These are phyloP conservation scores for Haplochromis burtoni DNA, from an alignment of 2,113 vertebrate genomes.

Conservation along the genomic window DNA sequence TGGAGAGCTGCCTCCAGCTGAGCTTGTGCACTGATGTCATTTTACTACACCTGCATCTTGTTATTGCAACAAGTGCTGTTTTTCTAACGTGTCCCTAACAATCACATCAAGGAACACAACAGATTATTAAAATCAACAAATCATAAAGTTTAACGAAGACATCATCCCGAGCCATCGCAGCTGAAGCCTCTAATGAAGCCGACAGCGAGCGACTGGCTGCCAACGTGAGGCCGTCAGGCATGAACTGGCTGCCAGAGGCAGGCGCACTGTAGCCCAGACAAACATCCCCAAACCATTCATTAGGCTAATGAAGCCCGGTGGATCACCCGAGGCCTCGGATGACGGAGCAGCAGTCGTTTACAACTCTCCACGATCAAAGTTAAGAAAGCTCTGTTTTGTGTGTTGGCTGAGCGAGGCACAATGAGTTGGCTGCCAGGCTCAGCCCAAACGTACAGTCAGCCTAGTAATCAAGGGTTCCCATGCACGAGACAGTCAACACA, in stretches of 20 bases:
- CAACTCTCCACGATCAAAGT: slow-evolving; percentile 48
- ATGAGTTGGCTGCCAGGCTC: slow-evolving; percentile 1
- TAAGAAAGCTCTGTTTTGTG: neutral
- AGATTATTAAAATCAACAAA: slow-evolving; percentile 58
- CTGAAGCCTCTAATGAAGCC: slow-evolving; percentile 47
- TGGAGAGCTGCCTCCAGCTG: neutral
- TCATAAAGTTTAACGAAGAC: slow-evolving; percentile 47
- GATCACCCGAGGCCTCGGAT: slow-evolving; percentile 40
- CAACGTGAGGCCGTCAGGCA: slow-evolving; percentile 8
- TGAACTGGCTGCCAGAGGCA: slow-evolving; percentile 16
- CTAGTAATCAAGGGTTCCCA: slow-evolving; percentile 49
- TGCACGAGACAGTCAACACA: slow-evolving; percentile 55
- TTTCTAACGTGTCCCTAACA: neutral
- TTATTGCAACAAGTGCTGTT: slow-evolving; percentile 14
- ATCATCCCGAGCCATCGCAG: slow-evolving; percentile 6
- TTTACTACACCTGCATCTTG: slow-evolving; percentile 39
- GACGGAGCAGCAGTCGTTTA: slow-evolving; percentile 17
- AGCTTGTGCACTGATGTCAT: slow-evolving; percentile 37
- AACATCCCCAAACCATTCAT: slow-evolving; percentile 71
- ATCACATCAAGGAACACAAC: slow-evolving; percentile 25
- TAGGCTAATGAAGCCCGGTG: slow-evolving; percentile 49
- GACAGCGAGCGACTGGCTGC: neutral
- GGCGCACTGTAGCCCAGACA: slow-evolving; percentile 15
- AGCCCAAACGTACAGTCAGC: slow-evolving; percentile 25
- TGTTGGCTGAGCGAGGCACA: neutral